Conservation (phyloP, 2,888 invertebrate species). For the Neria commutata region DNA sequence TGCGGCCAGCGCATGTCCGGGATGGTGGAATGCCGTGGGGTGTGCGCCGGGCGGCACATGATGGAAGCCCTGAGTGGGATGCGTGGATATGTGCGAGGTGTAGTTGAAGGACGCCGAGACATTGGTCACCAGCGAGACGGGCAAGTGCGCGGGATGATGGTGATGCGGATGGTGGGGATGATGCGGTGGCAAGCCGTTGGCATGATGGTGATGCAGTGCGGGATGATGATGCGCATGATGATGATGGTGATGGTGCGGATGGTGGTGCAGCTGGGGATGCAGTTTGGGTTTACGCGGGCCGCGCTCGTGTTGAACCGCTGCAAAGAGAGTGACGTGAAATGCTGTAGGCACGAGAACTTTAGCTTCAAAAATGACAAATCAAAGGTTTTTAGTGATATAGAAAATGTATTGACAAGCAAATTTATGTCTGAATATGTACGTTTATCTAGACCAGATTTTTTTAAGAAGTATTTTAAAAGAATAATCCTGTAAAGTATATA, state of each 20-base stretch:
- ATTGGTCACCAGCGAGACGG: conserved; percentile 60
- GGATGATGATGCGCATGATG: conserved; percentile 30
- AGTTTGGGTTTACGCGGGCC: conserved; percentile 93
- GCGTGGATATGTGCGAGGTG: conserved; percentile 59
- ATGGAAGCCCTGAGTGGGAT: conserved; percentile 48
- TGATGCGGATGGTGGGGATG: conserved; percentile 53
- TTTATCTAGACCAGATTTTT: too few relatives aligned
- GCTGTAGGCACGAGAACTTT: too few relatives aligned
- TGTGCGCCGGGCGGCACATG: conserved; percentile 32
- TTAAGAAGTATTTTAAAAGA: too few relatives aligned
- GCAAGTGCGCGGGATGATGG: conserved; percentile 54
- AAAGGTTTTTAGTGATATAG: too few relatives aligned
- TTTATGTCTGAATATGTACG: too few relatives aligned
- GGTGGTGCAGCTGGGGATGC: conserved; percentile 64
- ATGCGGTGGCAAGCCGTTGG: conserved; percentile 36
- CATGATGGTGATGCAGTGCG: conserved; percentile 42
- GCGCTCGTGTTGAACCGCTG: conserved; percentile 96
- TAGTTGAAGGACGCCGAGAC: conserved; percentile 63
- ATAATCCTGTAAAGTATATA: too few relatives aligned
- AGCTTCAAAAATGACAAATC: too few relatives aligned
- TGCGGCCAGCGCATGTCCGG: conserved; percentile 42
- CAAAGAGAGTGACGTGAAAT: too few relatives aligned
- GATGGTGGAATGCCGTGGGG: conserved; percentile 41
- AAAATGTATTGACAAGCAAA: too few relatives aligned
- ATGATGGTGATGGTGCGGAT: conserved; percentile 53